phyloP scores from a whole-genome alignment of 2,113 vertebrate species.

The Motacilla tschutschensis region DNA sequence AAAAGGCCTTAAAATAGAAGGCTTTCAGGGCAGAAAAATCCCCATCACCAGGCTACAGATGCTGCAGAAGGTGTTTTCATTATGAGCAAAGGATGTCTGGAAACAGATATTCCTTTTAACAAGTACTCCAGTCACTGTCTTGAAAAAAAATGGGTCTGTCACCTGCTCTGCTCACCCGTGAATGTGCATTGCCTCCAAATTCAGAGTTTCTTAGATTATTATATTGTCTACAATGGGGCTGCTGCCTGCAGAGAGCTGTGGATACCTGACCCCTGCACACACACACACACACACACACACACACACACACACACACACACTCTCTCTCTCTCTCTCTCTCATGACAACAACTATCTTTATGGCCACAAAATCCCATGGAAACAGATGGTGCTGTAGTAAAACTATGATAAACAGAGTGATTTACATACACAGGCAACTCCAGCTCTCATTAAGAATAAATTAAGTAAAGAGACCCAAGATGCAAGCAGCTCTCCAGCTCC shows the following conservation, averaged over 20 bases:
- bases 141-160: not conserved
- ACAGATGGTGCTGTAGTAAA: conserved; percentile 17
- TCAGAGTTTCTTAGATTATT: not conserved
- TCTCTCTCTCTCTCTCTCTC: not conserved
- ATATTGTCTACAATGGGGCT: not conserved
- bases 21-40: not conserved
- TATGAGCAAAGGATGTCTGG: not conserved
- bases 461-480: not conserved
- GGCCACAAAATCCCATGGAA: not conserved
- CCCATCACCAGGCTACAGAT: not conserved
- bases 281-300: not conserved
- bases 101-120: not conserved
- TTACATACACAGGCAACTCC: not conserved
- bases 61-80: not conserved
- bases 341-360: not conserved
- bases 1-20: not conserved
- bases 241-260: not conserved
- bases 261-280: not conserved
- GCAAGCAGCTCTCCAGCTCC: not conserved
- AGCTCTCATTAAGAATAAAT: conserved; percentile 17
- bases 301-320: not conserved
- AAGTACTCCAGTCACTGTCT: not conserved
- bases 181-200: not conserved
- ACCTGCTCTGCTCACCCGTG: not conserved
- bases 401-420: not conserved